These are phyloP conservation scores for Irena cyanogastra DNA, from an alignment of 2,113 vertebrate genomes.

Conservation along the genomic window DNA sequence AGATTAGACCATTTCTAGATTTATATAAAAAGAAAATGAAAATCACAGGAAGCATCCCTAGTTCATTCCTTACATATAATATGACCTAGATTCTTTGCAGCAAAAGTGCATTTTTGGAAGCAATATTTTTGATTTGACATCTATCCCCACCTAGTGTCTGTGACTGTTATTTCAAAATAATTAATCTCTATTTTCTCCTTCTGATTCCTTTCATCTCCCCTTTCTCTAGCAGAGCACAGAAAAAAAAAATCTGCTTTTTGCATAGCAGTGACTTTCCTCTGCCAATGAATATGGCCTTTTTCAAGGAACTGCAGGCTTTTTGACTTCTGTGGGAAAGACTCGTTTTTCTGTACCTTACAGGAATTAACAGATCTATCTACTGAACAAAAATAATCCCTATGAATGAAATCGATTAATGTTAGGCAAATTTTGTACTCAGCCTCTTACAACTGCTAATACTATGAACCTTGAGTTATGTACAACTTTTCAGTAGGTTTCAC, in stretches of 20 bases:
- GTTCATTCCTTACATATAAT: neutral
- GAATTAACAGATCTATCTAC: neutral
- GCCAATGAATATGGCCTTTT: neutral
- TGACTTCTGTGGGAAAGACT: neutral
- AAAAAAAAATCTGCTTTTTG: neutral
- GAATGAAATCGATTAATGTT: neutral
- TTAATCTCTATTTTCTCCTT: neutral
- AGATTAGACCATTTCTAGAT: neutral
- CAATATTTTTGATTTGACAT: neutral
- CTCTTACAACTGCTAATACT: neutral
- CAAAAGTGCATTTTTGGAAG: neutral
- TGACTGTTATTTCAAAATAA: neutral
- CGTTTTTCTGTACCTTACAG: neutral
- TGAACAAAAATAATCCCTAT: neutral
- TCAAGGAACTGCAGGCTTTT: neutral
- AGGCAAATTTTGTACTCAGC: neutral
- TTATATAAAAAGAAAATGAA: neutral
- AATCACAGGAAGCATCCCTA: neutral
- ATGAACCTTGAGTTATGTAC: neutral
- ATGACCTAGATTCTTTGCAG: neutral
- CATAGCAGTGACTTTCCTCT: neutral
- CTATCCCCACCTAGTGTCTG: constrained; percentile 7
- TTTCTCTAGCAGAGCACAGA: fast-evolving
- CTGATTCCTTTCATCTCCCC: neutral
- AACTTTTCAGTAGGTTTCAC: neutral